Percentiles rank a stretch among this genome's conserved stretches.
These are phyloP conservation scores for Ips typographus DNA, from an alignment of 1,140 invertebrate species.

Conservation along the genomic window DNA sequence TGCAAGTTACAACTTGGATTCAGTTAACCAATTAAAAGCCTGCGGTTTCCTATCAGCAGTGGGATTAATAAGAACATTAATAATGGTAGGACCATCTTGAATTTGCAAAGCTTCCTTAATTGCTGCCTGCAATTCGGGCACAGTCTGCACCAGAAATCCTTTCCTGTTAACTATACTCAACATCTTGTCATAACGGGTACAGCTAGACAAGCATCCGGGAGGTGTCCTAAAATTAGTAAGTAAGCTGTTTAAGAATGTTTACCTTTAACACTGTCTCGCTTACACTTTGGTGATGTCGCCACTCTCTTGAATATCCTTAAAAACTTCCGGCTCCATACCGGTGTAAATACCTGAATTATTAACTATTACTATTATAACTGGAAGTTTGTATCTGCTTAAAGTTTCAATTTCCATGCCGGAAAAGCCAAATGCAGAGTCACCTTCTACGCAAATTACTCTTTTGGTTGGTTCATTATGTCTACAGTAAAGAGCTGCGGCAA, in stretches of 20 bases:
- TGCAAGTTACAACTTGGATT: slow-evolving; percentile 74
- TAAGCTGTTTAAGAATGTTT: slow-evolving; percentile 4
- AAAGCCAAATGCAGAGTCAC: slow-evolving; percentile 97
- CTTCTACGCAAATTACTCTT: slow-evolving; percentile 84
- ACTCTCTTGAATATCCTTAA: slow-evolving; percentile 65
- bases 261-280: slow-evolving; percentile 39
- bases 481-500: slow-evolving; percentile 89
- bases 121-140: slow-evolving; percentile 72
- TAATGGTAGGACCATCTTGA: slow-evolving; percentile 76
- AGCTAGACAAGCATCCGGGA: slow-evolving; percentile 73
- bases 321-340: slow-evolving; percentile 78
- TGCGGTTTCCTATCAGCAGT: slow-evolving; percentile 87
- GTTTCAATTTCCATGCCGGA: slow-evolving; percentile 98
- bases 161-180: slow-evolving; percentile 79
- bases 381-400: slow-evolving; percentile 90
- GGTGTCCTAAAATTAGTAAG: slow-evolving; percentile 67
- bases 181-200: slow-evolving; percentile 87
- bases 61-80: slow-evolving; percentile 90
- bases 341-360: slow-evolving; percentile 96
- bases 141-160: slow-evolving; percentile 78
- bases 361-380: slow-evolving; percentile 87
- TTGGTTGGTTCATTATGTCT: slow-evolving; percentile 77
- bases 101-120: slow-evolving; percentile 67
- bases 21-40: slow-evolving; percentile 87
- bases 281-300: slow-evolving; percentile 68